Conservation (phyloP, 1,140 invertebrate species). For the Paramacrobiotus metropolitanus region DNA sequence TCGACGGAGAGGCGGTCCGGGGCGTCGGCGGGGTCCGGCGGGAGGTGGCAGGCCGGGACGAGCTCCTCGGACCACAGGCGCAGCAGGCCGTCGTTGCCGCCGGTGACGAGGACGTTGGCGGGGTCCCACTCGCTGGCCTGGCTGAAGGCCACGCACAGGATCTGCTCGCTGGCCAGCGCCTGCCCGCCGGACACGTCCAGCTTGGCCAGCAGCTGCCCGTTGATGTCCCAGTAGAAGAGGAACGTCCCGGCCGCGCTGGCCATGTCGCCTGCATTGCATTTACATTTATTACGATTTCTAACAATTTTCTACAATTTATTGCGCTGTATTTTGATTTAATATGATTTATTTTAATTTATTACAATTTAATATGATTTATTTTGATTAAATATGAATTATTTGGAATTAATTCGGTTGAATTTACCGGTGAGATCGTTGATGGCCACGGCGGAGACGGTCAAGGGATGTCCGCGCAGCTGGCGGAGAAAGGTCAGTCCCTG, state of each 20-base stretch:
- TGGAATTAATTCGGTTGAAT: too few relatives aligned
- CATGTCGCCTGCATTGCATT: slow-evolving; percentile 95
- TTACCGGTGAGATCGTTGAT: slow-evolving; percentile 94
- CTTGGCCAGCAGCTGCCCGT: slow-evolving; percentile 66
- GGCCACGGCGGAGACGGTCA: slow-evolving; percentile 77
- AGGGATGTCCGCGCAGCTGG: slow-evolving; percentile 46
- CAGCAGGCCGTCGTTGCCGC: slow-evolving; percentile 60
- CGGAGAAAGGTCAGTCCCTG: slow-evolving; percentile 70
- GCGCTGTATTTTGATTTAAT: too few relatives aligned
- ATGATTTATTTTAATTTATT: too few relatives aligned
- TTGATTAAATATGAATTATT: too few relatives aligned
- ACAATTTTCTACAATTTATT: too few relatives aligned
- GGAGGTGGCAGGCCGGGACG: too few relatives aligned
- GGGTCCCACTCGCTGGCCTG: slow-evolving; percentile 90
- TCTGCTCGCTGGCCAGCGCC: slow-evolving; percentile 28
- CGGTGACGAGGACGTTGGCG: slow-evolving; percentile 87
- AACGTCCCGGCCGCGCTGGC: slow-evolving; percentile 87
- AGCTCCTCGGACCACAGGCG: slow-evolving; percentile 3
- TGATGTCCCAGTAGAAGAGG: slow-evolving; percentile 88
- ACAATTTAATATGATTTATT: too few relatives aligned
- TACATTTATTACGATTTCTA: too few relatives aligned
- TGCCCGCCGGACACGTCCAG: slow-evolving; percentile 60
- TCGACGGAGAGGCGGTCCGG: too few relatives aligned
- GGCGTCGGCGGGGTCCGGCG: too few relatives aligned
- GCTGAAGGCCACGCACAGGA: slow-evolving; percentile 66